These are phyloP conservation scores for Pseudococcus jackbeardsleyi DNA, from an alignment of 2,888 invertebrate genomes.

Conservation along the genomic window DNA sequence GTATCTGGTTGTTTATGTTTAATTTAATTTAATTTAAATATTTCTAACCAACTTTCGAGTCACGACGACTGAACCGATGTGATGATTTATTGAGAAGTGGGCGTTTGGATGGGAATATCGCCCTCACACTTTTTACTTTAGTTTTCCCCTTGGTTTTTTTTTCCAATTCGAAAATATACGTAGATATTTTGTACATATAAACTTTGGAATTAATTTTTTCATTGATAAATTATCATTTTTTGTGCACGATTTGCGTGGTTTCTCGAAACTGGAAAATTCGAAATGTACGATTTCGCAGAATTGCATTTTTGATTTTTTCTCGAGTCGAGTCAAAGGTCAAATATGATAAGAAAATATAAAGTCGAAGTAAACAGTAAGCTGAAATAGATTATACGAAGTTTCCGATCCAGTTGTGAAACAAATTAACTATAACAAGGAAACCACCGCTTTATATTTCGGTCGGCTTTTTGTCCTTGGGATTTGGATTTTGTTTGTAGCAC, in stretches of 20 bases:
- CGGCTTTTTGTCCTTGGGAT: not conserved
- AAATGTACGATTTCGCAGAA: not conserved
- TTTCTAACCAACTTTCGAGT: conserved; percentile 21
- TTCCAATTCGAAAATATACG: not conserved
- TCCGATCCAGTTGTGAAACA: not conserved
- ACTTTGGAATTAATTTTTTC: not conserved
- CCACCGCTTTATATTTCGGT: not conserved
- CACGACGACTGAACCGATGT: conserved; percentile 7
- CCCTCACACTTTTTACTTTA: not conserved
- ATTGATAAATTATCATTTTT: not conserved
- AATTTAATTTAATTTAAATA: conserved; percentile 10
- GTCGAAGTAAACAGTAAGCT: not conserved
- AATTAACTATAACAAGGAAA: not conserved
- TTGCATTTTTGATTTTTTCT: not conserved
- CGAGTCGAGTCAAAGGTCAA: not conserved
- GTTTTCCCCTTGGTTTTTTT: not conserved
- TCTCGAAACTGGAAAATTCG: not conserved
- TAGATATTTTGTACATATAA: not conserved
- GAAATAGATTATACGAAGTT: not conserved
- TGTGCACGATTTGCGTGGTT: not conserved
- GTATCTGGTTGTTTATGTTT: not conserved
- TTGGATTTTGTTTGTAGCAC: not conserved
- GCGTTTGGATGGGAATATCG: not conserved
- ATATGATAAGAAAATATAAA: not conserved
- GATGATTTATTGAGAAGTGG: not conserved